Base-by-base conservation (phyloP, 1,140 invertebrate species). In the Muscidifurax raptorellus region DNA sequence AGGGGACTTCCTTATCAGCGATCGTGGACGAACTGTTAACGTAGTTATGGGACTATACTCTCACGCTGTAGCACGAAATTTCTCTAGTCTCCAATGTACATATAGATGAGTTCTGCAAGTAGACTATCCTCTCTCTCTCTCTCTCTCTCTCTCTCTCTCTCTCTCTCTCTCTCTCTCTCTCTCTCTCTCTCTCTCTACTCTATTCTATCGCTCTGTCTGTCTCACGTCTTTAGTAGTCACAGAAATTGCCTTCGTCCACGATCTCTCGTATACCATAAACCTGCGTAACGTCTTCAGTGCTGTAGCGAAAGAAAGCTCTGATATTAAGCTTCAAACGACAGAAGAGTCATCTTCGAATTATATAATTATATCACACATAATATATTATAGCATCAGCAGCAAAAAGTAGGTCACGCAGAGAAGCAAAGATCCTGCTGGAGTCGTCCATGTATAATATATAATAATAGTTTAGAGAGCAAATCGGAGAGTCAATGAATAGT, bases 11-110 rank as follows among this genome's bases (percentile, higher is more conserved):
- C 22, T 71, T 36, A 78, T 83, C 75, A 66, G 30, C 44, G 36
- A 83, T 83, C 44, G 82, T 83, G 82, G 64, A 59, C 44, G 47
- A 82, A 82, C n/a, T 7, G 66, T 27, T 30, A 27, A 52, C 22
- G 15, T 40, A 59, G 52, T 59, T 59, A 59, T n/a, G 52, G 52
- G 52, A 7, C 22, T 59, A 18, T 59, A n/a, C 18, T n/a, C 18
- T 59, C 52, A 59, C 52, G 52, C 52, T 59, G 52, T 59, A 59
- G 52, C 52, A 59, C 52, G n/a, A n/a, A 59, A 59, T 59, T 59
- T 59, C 22, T 59, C 52, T 59, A 59, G 6, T 40, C 71, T 32
- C 22, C 75, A 47, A 76, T 27, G 75, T 36, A 75, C 72, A 75
- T 30, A 75, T 30, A 40, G 28, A 75, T 75, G 28, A 30, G 28